Base-by-base conservation (phyloP, 2,797 vertebrate genomes). In the Amblyraja radiata region DNA sequence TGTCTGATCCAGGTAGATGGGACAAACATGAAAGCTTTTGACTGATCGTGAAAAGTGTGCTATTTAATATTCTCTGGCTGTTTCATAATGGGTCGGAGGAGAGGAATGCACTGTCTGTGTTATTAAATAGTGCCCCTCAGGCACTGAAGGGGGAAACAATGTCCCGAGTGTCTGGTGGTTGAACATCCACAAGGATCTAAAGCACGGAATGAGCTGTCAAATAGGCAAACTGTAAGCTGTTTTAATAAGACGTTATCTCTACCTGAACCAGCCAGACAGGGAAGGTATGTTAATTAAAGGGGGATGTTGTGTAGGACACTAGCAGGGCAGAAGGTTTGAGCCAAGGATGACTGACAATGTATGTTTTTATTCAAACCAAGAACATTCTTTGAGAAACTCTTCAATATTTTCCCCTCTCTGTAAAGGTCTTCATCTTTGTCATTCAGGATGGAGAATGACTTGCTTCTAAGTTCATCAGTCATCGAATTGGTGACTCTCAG, bases 191-290 rank as follows among this genome's bases (percentile, higher is more conserved):
- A 6, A 18, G 39, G 90, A 58, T 76, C 90, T 46, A 58, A 28
- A 6, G 13, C 90, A 92, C 23, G 16, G 25, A 54, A 92, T 54
- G 90, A 76, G 39, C 90, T 92, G 90, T 76, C 90, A 92, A 91
- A 74, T 90, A 54, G 46, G 46, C 71, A 92, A 74, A 54, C 90
- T n/a, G 23, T 74, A 14, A 92, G 71, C 71, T n/a, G 65, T 76
- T 76, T 92, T 74, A 92, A 74, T 91, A 73, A 91, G 90, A 73
- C 46, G 90, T 25, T 76, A 39, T 28, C 54, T 74, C 76, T 74
- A 54, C 39, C 46, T 54, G 23, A 92, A 71, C 36, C 88, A 91
- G 39, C 23, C 71, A 92, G 46, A 91, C 84, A 88, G 61, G n/a
- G 63, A 88, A 68, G 84, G 63, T 6, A 88, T 23, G n/a, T 88